Evolutionary conservation across 2,888 invertebrate genomes (phyloP).

Genomic region (Geotrupes spiniger): DNA sequence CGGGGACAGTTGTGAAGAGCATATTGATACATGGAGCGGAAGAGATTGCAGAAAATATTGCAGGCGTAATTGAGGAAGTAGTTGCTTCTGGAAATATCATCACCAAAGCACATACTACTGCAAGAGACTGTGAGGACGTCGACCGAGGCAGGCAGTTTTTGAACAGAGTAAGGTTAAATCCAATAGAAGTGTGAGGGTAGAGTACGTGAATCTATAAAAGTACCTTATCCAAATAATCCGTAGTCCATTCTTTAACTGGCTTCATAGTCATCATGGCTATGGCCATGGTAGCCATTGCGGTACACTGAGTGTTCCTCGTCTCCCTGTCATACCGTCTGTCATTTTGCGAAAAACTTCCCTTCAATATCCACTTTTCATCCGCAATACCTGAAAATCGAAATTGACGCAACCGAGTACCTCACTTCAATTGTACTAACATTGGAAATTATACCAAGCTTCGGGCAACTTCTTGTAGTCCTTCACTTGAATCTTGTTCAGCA

Average conservation of each 20-base stretch:
- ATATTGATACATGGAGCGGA: not conserved
- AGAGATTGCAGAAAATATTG: not conserved
- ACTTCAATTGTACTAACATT: constrained; percentile 38
- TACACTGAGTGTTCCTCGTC: constrained; percentile 44
- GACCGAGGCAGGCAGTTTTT: too few species aligned
- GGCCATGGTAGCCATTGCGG: constrained; percentile 55
- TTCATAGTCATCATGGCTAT: constrained; percentile 56
- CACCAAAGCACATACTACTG: too few species aligned
- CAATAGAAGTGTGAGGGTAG: too few species aligned
- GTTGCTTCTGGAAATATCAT: too few species aligned
- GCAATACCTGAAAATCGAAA: constrained; percentile 11
- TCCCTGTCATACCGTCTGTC: constrained; percentile 38
- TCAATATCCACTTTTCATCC: constrained; percentile 44
- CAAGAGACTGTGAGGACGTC: not conserved
- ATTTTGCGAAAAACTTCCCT: constrained; percentile 39
- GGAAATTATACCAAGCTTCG: constrained; percentile 46
- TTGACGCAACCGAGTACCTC: too few species aligned
- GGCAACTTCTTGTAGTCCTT: constrained; percentile 39
- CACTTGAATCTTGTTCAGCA: constrained; percentile 44
- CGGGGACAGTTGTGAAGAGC: too few species aligned
- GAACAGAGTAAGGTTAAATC: too few species aligned
- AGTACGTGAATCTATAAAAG: too few species aligned
- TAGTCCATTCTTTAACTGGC: constrained; percentile 56
- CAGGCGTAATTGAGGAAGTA: too few species aligned
- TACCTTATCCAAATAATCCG: constrained; percentile 48